phyloP scores from a whole-genome alignment of 1,140 invertebrate genomes.

The Potamilus streckersoni region DNA sequence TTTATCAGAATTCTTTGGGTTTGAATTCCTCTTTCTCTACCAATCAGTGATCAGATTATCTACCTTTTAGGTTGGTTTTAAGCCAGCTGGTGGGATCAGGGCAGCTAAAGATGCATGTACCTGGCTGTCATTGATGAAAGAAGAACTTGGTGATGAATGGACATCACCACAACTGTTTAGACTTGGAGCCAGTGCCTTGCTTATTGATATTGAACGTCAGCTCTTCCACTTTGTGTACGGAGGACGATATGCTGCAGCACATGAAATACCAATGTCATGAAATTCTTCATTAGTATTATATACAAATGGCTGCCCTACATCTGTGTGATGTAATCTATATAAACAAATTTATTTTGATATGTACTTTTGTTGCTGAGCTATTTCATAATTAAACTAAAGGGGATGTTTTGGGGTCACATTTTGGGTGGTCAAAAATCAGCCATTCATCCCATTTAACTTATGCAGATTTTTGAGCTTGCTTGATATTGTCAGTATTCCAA shows the following conservation, averaged over 20 bases:
- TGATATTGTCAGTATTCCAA: no score
- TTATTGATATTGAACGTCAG: constrained; percentile 81
- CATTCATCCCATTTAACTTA: no score
- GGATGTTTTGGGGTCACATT: no score
- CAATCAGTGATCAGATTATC: background rate
- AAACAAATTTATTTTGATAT: no score
- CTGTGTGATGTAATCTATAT: no score
- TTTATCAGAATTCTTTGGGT: background rate
- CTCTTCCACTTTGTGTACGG: constrained; percentile 71
- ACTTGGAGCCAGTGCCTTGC: constrained; percentile 92
- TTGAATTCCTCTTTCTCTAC: background rate
- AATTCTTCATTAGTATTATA: no score
- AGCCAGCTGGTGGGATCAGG: constrained; percentile 95
- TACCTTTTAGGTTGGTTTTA: constrained; percentile 85
- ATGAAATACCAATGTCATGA: constrained; percentile 61
- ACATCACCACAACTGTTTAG: constrained; percentile 85
- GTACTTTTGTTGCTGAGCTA: no score
- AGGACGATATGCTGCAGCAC: constrained; percentile 60
- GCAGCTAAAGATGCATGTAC: constrained; percentile 85
- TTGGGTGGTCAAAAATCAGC: no score
- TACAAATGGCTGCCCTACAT: no score
- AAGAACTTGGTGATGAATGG: constrained; percentile 90
- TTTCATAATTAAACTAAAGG: no score
- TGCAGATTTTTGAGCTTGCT: no score
- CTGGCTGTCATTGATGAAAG: constrained; percentile 88